Percentiles rank a stretch among this genome's conserved stretches.
Conservation (phyloP, 2,797 vertebrate genomes). For the Ctenosaura bakeri region DNA sequence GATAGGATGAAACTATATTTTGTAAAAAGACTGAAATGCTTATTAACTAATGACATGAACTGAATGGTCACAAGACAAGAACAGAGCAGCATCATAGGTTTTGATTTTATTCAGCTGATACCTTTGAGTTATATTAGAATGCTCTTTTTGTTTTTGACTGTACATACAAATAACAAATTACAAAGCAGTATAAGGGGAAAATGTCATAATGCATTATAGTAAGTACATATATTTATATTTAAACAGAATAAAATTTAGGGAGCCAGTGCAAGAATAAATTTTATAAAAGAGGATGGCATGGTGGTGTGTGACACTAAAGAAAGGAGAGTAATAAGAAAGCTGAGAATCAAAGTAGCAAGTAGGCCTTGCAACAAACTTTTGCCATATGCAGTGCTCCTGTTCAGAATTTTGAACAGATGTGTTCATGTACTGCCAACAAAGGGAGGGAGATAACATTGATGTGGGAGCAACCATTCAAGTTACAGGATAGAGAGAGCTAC, state of each 20-base stretch:
- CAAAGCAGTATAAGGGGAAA: neutral
- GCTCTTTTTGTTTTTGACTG: neutral
- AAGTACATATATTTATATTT: neutral
- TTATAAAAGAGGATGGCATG: neutral
- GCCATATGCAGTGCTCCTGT: neutral
- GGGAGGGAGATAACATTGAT: too few species aligned
- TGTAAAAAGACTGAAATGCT: neutral
- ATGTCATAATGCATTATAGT: neutral
- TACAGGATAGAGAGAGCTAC: too few species aligned
- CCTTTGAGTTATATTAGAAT: neutral
- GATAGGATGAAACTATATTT: neutral
- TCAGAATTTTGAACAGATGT: too few species aligned
- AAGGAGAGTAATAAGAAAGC: neutral
- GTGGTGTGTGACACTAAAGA: neutral
- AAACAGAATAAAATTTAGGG: neutral
- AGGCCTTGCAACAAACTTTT: neutral
- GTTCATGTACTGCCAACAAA: too few species aligned
- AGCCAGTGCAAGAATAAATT: neutral
- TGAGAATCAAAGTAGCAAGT: neutral
- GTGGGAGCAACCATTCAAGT: too few species aligned
- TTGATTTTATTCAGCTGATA: constrained; percentile 2
- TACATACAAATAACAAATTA: neutral
- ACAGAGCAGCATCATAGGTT: neutral
- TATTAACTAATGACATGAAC: neutral
- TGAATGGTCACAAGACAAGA: neutral